Evolutionary conservation across 2,888 invertebrate genomes (phyloP).

Genomic region (Tholera decimalis): DNA sequence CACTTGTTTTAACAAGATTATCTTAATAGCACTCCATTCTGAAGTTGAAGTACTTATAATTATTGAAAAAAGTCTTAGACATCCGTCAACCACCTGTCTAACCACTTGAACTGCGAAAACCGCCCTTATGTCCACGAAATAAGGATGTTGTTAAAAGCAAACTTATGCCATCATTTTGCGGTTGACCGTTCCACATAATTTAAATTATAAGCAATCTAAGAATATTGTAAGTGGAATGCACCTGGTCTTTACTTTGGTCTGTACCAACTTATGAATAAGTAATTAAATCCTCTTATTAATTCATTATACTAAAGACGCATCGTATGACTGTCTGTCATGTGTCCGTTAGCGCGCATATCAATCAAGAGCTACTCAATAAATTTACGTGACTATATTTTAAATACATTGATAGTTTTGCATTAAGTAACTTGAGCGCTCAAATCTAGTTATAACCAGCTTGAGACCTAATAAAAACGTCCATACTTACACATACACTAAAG

Average conservation of each 20-base stretch:
- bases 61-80: not conserved
- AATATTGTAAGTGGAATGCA: conserved; percentile 16
- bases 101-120: not conserved
- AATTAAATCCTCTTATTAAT: conserved; percentile 2
- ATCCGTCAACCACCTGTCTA: not conserved
- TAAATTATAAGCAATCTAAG: not conserved
- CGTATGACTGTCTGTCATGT: conserved; percentile 28
- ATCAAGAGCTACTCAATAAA: conserved; percentile 18
- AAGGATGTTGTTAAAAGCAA: not conserved
- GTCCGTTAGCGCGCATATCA: conserved; percentile 13
- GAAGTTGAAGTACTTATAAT: conserved; percentile 1
- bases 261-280: conserved; percentile 7
- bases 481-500: not conserved
- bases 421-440: not conserved
- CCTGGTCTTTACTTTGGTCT: not conserved
- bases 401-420: conserved; percentile 16
- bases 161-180: not conserved
- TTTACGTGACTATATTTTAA: conserved; percentile 33
- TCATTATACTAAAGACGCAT: not conserved
- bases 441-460: conserved; percentile 19
- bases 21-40: not conserved
- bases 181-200: not conserved
- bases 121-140: not conserved
- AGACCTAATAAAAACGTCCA: not conserved
- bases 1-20: conserved; percentile 25